These are phyloP conservation scores for Struthio camelus DNA, from an alignment of 2,113 vertebrate genomes.

Conservation along the genomic window DNA sequence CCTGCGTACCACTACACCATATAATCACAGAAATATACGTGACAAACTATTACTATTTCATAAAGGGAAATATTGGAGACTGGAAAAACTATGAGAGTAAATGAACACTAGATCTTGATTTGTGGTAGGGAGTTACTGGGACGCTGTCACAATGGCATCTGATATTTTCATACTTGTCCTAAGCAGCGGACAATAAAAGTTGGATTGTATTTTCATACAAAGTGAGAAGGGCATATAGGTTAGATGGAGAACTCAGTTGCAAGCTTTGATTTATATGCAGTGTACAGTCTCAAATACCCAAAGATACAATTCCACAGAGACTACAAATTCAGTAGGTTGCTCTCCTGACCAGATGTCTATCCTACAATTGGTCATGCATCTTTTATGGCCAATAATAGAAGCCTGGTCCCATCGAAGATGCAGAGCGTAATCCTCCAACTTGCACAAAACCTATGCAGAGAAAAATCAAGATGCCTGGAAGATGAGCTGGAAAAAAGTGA, in stretches of 20 bases:
- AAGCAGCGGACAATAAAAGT: not conserved
- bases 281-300: not conserved
- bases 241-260: not conserved
- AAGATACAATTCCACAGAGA: not conserved
- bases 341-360: not conserved
- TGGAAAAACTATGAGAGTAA: not conserved
- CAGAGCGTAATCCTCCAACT: not conserved
- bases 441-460: not conserved
- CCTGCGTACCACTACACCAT: not conserved
- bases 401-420: not conserved
- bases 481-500: not conserved
- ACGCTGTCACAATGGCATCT: not conserved
- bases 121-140: not conserved
- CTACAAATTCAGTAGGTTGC: not conserved
- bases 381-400: not conserved
- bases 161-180: not conserved
- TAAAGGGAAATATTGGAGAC: not conserved
- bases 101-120: not conserved
- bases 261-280: not conserved
- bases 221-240: not conserved
- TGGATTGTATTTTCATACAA: conserved; percentile 5
- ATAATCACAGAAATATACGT: not conserved
- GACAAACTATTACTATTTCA: not conserved
- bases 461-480: not conserved
- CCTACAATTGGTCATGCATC: not conserved